Evolutionary conservation across 2,797 vertebrate species (phyloP).

Genomic region (Odontamblyopus lacepedii): DNA sequence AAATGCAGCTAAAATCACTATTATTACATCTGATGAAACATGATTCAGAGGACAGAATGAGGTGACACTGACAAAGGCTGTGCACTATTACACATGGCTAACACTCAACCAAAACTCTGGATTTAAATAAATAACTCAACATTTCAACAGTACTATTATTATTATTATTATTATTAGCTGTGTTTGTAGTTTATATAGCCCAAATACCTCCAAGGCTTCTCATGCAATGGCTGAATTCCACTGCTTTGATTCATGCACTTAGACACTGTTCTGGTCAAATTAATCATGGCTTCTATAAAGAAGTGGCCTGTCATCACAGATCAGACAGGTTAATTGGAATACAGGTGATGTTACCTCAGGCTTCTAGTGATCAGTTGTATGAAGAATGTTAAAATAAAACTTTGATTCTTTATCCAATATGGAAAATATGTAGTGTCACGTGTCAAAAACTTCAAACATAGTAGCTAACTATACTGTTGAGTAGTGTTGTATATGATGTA

Average conservation of each 20-base stretch:
- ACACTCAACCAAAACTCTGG: not conserved
- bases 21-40: not conserved
- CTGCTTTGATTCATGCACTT: not conserved
- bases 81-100: not conserved
- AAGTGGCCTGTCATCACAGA: constrained; percentile 62
- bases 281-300: not conserved
- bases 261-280: not conserved
- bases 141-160: not conserved
- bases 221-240: not conserved
- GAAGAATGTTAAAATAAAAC: not conserved
- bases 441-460: not conserved
- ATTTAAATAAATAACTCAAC: not conserved
- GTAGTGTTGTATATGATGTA: too few species aligned
- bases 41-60: not conserved
- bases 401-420: constrained; percentile 2
- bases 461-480: not conserved
- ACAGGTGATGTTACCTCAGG: constrained; percentile 63
- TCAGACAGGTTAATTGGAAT: constrained; percentile 75
- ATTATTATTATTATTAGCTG: not conserved
- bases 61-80: not conserved
- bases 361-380: constrained; percentile 46
- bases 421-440: not conserved
- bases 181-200: not conserved
- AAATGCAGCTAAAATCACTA: not conserved
- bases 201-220: not conserved